Evolutionary conservation across 1,140 invertebrate species (phyloP), one percentile per base, ranked within the genome.

Genomic region (Nymphalis io): DNA sequence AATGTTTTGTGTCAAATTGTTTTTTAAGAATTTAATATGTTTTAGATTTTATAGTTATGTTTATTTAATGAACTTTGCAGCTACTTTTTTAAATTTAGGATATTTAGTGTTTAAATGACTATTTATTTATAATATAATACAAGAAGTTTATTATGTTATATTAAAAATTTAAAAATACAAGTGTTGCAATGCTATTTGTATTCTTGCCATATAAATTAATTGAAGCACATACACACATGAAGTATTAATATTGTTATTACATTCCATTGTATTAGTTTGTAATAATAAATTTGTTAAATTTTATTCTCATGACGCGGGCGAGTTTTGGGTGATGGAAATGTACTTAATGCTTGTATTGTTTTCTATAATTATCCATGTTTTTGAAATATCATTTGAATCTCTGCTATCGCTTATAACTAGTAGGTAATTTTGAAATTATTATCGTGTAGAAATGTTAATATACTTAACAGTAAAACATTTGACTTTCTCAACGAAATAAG

Each of bases 251-350:
- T 13, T 33, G 6, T 46, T 2, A 21, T 58, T 40, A 72, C 70
- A 72, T 72, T 72, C 70, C 70, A 62, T 21, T 63, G 15, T 18
- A 53, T 27, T n/a, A 23, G 40, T 42, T 46, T 53, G 38, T 18
- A 23, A 44, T 59, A 39, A 23, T 53, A 21, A 6, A 12, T 51
- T 51, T 40, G 23, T 46, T 57, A n/a, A n/a, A 27, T 53, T 57
- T 51, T 64, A 60, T 70, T 70, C 42, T 40, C 18, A 69, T 51
- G 57, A 73, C 70, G 62, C 73, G 72, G 64, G 71, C 68, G 60
- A 62, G 63, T 40, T 74, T 82, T 72, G 70, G 74, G 63, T 68
- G 63, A 72, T 74, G 66, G 74, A 68, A 79, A 79, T 58, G 76
- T 80, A 79, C 74, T 81, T 78, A 76, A 71, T 13, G 20, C 44